phyloP scores from a whole-genome alignment of 1,140 invertebrate genomes.

The Forficula auricularia region DNA sequence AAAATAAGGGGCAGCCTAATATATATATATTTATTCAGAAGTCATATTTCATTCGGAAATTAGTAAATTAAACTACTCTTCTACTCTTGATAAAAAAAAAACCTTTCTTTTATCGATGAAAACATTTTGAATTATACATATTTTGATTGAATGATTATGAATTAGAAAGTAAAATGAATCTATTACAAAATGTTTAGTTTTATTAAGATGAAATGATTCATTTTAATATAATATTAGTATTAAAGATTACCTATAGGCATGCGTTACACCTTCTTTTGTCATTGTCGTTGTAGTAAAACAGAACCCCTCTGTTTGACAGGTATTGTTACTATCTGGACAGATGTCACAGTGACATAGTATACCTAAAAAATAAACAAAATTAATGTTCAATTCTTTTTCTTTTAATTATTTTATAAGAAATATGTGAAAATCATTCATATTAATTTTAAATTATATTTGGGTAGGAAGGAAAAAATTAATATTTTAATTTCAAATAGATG shows the following conservation, averaged over 20 bases:
- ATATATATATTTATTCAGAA: too few species aligned
- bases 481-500: background rate
- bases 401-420: background rate
- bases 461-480: background rate
- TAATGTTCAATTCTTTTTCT: background rate
- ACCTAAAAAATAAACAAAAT: conserved; percentile 29
- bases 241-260: conserved; percentile 65
- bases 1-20: too few species aligned
- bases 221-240: too few species aligned
- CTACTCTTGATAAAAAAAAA: too few species aligned
- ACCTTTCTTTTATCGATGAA: too few species aligned
- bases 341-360: conserved; percentile 60
- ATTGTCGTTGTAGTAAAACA: conserved; percentile 64
- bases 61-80: too few species aligned
- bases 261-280: conserved; percentile 35
- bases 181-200: too few species aligned
- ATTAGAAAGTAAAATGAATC: too few species aligned
- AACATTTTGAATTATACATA: too few species aligned
- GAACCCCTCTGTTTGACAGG: conserved; percentile 73
- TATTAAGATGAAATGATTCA: too few species aligned
- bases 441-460: background rate
- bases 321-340: conserved; percentile 55
- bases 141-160: too few species aligned
- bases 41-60: too few species aligned
- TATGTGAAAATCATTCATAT: background rate